phyloP scores from a whole-genome alignment of 2,113 vertebrate genomes.

The Chroicocephalus ridibundus region DNA sequence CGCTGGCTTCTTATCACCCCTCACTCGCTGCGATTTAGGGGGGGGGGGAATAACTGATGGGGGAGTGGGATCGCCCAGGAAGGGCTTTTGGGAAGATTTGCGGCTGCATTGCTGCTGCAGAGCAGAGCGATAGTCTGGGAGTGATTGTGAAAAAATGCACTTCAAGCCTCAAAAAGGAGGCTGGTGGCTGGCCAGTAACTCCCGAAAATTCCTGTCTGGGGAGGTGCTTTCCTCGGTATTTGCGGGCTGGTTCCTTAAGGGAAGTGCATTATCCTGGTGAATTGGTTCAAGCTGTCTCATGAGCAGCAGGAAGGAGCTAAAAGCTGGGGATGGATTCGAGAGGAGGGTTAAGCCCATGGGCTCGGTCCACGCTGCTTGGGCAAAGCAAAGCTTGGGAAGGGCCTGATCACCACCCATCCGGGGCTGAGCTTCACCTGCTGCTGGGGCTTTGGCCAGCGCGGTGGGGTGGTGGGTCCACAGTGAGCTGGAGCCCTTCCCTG shows the following conservation, averaged over 20 bases:
- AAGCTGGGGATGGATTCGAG: background rate
- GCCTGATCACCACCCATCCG: fast-evolving
- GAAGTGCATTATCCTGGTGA: fast-evolving
- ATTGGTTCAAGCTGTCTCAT: background rate
- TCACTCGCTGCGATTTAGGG: fast-evolving
- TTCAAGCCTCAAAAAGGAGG: background rate
- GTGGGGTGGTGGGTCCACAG: background rate
- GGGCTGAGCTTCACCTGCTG: background rate
- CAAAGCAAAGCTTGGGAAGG: background rate
- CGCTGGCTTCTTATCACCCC: background rate
- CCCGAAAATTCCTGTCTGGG: background rate
- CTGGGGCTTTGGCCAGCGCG: background rate
- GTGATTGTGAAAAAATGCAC: background rate
- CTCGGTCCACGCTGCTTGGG: background rate
- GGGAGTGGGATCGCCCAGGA: background rate
- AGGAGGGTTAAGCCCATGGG: fast-evolving
- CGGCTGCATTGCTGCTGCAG: fast-evolving
- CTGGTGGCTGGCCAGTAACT: background rate
- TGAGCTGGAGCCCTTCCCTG: background rate
- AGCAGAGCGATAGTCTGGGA: background rate
- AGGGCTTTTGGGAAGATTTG: background rate
- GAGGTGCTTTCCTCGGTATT: slow-evolving; percentile 4
- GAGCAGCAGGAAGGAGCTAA: background rate
- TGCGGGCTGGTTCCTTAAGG: background rate
- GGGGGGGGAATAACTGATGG: background rate